phyloP scores from a whole-genome alignment of 2,797 vertebrate genomes.

The Schizopygopsis pylzovi region DNA sequence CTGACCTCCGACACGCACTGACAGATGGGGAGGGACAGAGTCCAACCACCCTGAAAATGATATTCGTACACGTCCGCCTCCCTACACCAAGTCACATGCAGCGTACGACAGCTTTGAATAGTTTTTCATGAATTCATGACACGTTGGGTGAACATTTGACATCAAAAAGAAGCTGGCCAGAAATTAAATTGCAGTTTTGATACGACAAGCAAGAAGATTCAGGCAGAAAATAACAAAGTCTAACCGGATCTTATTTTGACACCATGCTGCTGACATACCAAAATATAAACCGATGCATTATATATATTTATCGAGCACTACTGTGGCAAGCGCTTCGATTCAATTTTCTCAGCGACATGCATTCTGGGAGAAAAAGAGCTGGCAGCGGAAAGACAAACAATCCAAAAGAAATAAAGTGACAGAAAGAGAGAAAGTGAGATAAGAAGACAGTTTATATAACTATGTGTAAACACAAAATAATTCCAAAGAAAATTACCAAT shows the following conservation, averaged over 20 bases:
- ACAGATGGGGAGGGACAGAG: constrained; percentile 41
- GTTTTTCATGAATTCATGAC: constrained; percentile 32
- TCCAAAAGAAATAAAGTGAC: constrained; percentile 33
- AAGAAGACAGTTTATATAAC: not conserved
- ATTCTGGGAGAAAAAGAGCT: constrained; percentile 25
- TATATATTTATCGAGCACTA: constrained; percentile 35
- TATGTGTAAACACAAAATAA: not conserved
- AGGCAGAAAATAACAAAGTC: constrained; percentile 28
- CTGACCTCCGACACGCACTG: constrained; percentile 35
- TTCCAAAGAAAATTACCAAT: not conserved
- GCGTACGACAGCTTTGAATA: constrained; percentile 27
- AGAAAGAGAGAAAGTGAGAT: not conserved
- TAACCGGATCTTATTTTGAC: constrained; percentile 27
- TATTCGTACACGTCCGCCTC: constrained; percentile 1
- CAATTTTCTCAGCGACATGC: constrained; percentile 35
- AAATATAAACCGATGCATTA: constrained; percentile 39
- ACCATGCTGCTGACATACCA: constrained; percentile 21
- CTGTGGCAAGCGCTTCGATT: constrained; percentile 20
- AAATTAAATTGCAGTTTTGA: constrained; percentile 37
- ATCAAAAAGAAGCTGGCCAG: constrained; percentile 44
- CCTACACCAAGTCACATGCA: constrained; percentile 13
- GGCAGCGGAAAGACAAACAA: constrained; percentile 38
- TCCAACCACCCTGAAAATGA: constrained; percentile 46
- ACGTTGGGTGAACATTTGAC: constrained; percentile 34
- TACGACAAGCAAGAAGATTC: constrained; percentile 18